Base-by-base conservation (phyloP, 2,888 invertebrate genomes). In the Ophion obscuratus region DNA sequence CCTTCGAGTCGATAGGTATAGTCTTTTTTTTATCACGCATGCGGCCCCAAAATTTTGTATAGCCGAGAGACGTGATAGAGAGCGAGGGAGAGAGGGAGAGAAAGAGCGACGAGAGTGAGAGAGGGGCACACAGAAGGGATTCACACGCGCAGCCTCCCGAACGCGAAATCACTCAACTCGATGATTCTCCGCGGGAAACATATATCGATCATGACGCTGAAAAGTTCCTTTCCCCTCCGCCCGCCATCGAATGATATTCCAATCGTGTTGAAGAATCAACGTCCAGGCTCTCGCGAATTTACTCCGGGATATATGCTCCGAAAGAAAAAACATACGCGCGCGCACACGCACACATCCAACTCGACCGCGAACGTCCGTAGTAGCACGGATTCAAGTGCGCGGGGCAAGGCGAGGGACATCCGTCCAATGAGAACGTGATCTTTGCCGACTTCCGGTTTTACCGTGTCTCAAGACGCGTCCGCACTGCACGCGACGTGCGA, bases 181-280 rank as follows among this genome's bases (percentile, higher is more conserved):
- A 74, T 7, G 66, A 20, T 36, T 27, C 40, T 70, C 68, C 61
- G 61, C 17, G 20, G 20, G 14, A 24, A 20, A 61, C 61, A 24
- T 24, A 61, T 17, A 61, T 10, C 20, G 20, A 61, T 53, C 53
- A 53, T 53, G 14, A 70, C 20, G 67, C 17, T 61, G 61, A 61
- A 61, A 24, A 10, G 31, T 62, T 17, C 44, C 36, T 44, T 40
- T 47, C 24, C 67, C 31, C 24, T 20, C 6, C 24, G 17, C 36
- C 14, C 44, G 53, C 57, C 68, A 61, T 53, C 75, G 31, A 53
- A 76, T 70, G 70, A 31, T 76, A 74, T 44, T 81, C 74, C 78
- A 57, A 59, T 75, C 75, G 79, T 36, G 36, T 27, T 64, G 84
- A 80, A 80, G 80, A 71, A 80, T 84, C 57, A 84, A 80, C 83